phyloP scores from a whole-genome alignment of 2,797 vertebrate genomes.

The Artibeus jamaicensis region DNA sequence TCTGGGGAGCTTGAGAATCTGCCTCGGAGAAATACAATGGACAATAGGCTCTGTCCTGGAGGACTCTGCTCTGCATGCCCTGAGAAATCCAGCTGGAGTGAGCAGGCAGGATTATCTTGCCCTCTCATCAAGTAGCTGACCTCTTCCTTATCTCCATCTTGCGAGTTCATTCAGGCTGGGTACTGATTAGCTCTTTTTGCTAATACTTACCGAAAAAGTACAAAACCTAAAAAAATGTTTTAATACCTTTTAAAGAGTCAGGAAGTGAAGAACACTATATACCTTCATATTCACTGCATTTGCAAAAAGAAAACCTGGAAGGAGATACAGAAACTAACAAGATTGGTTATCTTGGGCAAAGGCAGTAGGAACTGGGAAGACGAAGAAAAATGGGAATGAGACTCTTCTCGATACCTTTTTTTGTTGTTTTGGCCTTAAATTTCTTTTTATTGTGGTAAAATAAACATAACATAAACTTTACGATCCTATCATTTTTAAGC shows the following conservation, averaged over 20 bases:
- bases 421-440: not conserved
- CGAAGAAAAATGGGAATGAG: not conserved
- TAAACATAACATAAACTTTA: not conserved
- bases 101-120: not conserved
- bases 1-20: not conserved
- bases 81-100: not conserved
- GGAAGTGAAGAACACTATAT: not conserved
- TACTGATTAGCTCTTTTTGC: not conserved
- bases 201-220: not conserved
- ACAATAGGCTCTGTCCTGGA: not conserved
- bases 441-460: slow-evolving; percentile 24
- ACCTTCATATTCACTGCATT: slow-evolving; percentile 34
- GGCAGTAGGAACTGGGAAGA: not conserved
- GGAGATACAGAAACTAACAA: slow-evolving; percentile 2
- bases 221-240: not conserved
- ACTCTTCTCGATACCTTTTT: not conserved
- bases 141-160: not conserved
- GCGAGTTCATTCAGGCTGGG: not conserved
- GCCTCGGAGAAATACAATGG: not conserved
- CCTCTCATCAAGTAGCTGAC: not conserved
- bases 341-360: not conserved
- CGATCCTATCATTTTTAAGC: not conserved
- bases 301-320: slow-evolving; percentile 44
- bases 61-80: not conserved
- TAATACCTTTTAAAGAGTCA: not conserved